phyloP scores from a whole-genome alignment of 2,113 vertebrate species.

The Cepphus grylle region DNA sequence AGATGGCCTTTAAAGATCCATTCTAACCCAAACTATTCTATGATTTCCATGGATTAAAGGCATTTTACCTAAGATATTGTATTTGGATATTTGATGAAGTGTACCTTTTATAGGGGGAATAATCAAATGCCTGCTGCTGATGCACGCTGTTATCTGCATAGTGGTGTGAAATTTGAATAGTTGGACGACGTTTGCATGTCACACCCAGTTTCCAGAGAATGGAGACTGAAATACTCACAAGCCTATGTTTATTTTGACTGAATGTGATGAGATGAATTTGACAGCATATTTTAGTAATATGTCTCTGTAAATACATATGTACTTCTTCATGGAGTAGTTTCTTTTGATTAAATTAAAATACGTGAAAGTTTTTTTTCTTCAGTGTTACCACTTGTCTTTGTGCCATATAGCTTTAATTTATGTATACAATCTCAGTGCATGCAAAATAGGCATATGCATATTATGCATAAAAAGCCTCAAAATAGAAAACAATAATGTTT shows the following conservation, averaged over 20 bases:
- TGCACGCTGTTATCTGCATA: rapidly evolving
- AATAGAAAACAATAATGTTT: not conserved
- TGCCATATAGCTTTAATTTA: not conserved
- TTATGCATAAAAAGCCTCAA: not conserved
- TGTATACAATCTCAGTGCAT: not conserved
- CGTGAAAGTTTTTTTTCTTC: not conserved
- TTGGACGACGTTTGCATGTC: not conserved
- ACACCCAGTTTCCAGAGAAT: not conserved
- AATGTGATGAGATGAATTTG: not conserved
- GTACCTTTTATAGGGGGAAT: not conserved
- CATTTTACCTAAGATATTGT: not conserved
- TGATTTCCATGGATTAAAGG: not conserved
- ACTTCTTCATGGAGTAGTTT: not conserved
- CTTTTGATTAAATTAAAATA: not conserved
- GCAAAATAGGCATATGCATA: not conserved
- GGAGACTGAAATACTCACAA: not conserved
- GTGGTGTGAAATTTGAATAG: not conserved
- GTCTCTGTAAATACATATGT: not conserved
- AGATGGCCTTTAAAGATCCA: not conserved
- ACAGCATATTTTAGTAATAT: not conserved
- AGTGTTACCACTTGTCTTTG: not conserved
- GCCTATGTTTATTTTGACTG: not conserved
- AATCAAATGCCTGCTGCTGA: not conserved
- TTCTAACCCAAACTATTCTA: not conserved
- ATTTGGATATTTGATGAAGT: not conserved